These are phyloP conservation scores for Saxidomus purpurata DNA, from an alignment of 1,140 invertebrate genomes.

Conservation along the genomic window DNA sequence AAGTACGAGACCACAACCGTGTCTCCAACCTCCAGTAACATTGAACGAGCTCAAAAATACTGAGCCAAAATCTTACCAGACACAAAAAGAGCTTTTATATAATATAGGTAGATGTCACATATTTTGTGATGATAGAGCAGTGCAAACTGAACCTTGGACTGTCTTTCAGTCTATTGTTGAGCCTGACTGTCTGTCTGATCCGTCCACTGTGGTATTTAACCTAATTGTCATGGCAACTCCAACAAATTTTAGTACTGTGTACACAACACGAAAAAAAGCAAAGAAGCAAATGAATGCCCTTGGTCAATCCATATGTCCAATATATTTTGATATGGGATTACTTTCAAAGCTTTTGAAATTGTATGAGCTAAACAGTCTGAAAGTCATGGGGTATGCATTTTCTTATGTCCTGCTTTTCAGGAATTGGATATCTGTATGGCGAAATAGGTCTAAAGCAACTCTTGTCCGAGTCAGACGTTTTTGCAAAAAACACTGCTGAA, in stretches of 20 bases:
- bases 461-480: not conserved
- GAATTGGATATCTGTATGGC: not conserved
- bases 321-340: slow-evolving; percentile 10
- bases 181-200: not conserved
- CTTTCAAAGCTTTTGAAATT: slow-evolving; percentile 13
- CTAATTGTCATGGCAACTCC: slow-evolving; percentile 45
- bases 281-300: slow-evolving; percentile 34
- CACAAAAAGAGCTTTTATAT: not conserved
- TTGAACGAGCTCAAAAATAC: not conserved
- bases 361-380: not conserved
- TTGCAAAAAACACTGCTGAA: not conserved
- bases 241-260: slow-evolving; percentile 34
- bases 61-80: not conserved
- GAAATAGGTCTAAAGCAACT: not conserved
- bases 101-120: not conserved
- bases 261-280: slow-evolving; percentile 25
- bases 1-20: not conserved
- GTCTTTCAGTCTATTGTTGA: not conserved
- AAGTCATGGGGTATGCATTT: not conserved
- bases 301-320: not conserved
- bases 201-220: slow-evolving; percentile 18
- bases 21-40: not conserved
- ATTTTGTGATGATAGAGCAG: slow-evolving; percentile 19
- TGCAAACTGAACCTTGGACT: not conserved
- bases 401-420: not conserved